phyloP scores from a whole-genome alignment of 2,888 invertebrate species.

The Clivina fossor region DNA sequence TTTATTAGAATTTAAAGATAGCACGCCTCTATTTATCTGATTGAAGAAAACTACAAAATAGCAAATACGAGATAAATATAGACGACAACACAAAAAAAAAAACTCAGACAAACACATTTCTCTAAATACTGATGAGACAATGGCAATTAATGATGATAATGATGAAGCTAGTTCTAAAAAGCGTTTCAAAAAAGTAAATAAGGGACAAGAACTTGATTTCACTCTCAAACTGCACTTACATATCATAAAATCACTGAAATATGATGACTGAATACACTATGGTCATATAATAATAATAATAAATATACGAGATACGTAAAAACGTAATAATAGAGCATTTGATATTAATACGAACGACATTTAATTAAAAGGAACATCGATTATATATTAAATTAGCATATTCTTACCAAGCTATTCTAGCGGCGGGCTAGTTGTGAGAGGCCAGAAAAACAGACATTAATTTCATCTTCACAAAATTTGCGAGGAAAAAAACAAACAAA shows the following conservation, averaged over 20 bases:
- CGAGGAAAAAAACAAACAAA: no score
- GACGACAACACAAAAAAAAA: no score
- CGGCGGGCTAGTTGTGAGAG: conserved; percentile 52
- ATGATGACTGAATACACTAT: conserved; percentile 22
- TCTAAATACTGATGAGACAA: no score
- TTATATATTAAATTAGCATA: conserved; percentile 45
- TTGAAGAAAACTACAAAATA: no score
- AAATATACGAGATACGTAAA: conserved; percentile 12
- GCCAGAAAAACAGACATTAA: conserved; percentile 45
- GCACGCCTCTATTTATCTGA: no score
- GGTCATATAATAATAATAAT: background rate
- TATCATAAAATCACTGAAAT: conserved; percentile 19
- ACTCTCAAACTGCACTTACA: conserved; percentile 18
- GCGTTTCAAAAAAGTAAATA: conserved; percentile 14
- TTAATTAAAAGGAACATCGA: conserved; percentile 33
- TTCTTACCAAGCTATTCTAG: conserved; percentile 56
- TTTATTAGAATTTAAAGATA: no score
- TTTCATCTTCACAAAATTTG: conserved; percentile 14
- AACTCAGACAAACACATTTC: no score
- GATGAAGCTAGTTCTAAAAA: conserved; percentile 31
- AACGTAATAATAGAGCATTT: conserved; percentile 8
- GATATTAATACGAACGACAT: conserved; percentile 29
- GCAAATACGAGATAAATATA: no score
- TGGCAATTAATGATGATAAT: conserved; percentile 17
- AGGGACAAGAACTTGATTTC: no score